phyloP scores from a whole-genome alignment of 2,113 vertebrate species.

The Stigmatopora argus region DNA sequence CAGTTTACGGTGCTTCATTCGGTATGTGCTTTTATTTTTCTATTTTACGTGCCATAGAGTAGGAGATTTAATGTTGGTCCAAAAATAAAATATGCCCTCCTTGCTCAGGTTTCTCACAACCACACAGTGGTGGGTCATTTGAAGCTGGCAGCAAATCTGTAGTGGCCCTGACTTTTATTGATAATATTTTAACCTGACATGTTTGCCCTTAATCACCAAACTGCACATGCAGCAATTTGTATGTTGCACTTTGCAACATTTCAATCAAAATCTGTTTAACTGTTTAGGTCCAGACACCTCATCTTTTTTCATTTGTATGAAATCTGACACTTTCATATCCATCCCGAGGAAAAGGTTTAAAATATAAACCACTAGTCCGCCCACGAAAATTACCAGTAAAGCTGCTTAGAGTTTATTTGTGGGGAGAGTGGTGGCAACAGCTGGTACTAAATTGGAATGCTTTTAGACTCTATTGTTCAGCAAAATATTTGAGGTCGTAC shows the following conservation, averaged over 20 bases:
- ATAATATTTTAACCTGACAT: neutral
- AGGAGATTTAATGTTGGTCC: neutral
- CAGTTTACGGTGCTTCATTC: neutral
- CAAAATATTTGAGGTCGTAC: slow-evolving; percentile 19
- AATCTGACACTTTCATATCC: slow-evolving; percentile 1
- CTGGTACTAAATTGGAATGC: slow-evolving; percentile 20
- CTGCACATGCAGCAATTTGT: slow-evolving; percentile 1
- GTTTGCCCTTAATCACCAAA: slow-evolving; percentile 6
- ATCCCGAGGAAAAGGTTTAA: slow-evolving; percentile 11
- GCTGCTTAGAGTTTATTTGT: slow-evolving; percentile 13
- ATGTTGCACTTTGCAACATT: neutral
- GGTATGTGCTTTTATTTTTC: neutral
- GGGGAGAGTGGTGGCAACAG: neutral
- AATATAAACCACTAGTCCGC: slow-evolving; percentile 28
- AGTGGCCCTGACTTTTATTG: neutral
- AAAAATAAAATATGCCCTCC: slow-evolving; percentile 4
- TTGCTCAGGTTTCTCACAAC: neutral
- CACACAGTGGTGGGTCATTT: neutral
- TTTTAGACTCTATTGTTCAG: slow-evolving; percentile 32
- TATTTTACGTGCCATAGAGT: neutral
- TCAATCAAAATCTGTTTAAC: slow-evolving; percentile 4
- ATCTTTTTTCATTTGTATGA: neutral
- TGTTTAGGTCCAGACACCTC: neutral
- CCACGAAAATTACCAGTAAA: slow-evolving; percentile 35
- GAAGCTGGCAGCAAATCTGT: neutral